These are phyloP conservation scores for Phodopus roborovskii DNA, from an alignment of 2,113 vertebrate species.

Conservation along the genomic window DNA sequence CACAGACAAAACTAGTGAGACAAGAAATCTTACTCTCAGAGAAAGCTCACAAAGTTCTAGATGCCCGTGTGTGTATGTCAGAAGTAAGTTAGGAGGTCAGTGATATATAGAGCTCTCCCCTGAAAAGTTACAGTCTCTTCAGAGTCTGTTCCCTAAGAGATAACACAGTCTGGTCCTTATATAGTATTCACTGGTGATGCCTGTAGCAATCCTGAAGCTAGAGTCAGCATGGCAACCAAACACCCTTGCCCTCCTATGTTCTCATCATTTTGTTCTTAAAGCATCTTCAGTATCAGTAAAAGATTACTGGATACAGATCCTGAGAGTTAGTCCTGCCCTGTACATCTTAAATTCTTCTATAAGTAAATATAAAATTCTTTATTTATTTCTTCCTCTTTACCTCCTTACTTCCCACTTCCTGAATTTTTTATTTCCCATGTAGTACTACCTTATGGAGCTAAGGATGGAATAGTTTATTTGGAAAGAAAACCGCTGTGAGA, in stretches of 20 bases:
- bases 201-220: too few relatives aligned
- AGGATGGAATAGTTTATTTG: background rate
- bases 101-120: background rate
- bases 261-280: background rate
- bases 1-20: conserved; percentile 2
- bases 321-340: background rate
- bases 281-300: background rate
- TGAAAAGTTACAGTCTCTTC: background rate
- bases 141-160: background rate
- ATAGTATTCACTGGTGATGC: background rate
- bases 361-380: background rate
- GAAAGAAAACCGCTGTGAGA: background rate
- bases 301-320: background rate
- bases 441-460: background rate
- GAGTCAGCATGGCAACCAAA: background rate
- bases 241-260: background rate
- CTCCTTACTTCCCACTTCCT: background rate
- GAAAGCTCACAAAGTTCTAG: background rate
- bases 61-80: background rate
- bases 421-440: background rate
- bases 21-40: background rate
- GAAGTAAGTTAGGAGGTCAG: too few relatives aligned
- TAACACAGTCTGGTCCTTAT: background rate
- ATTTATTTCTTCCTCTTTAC: background rate
- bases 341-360: background rate